Evolutionary conservation across 2,888 invertebrate species (phyloP).

Genomic region (Apamea monoglypha): DNA sequence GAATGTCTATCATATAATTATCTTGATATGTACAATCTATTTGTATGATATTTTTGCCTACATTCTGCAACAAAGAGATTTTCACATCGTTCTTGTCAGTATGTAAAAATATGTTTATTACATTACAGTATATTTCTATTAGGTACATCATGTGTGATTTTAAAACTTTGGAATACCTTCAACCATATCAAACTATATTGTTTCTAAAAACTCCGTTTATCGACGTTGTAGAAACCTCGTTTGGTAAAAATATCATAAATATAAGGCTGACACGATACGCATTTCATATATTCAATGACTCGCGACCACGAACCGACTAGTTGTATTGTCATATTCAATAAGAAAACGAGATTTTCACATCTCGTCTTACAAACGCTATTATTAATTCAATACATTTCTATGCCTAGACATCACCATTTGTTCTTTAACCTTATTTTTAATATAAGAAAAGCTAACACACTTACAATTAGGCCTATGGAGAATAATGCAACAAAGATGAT

Average conservation of each 20-base stretch:
- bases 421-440: slow-evolving; percentile 92
- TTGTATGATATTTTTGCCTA: slow-evolving; percentile 9
- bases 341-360: slow-evolving; percentile 30
- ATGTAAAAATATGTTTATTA: not conserved
- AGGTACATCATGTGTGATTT: slow-evolving; percentile 39
- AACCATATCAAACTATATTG: slow-evolving; percentile 1
- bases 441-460: slow-evolving; percentile 92
- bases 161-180: slow-evolving; percentile 30
- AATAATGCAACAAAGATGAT: slow-evolving; percentile 92
- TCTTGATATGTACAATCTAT: slow-evolving; percentile 29
- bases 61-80: not conserved
- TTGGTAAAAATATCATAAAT: slow-evolving; percentile 37
- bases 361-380: slow-evolving; percentile 22
- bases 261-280: slow-evolving; percentile 25
- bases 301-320: slow-evolving; percentile 41
- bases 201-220: slow-evolving; percentile 13
- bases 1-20: slow-evolving; percentile 49
- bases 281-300: slow-evolving; percentile 16
- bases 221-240: not conserved
- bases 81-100: slow-evolving; percentile 18
- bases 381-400: slow-evolving; percentile 28
- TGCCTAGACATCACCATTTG: slow-evolving; percentile 80
- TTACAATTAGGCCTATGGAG: slow-evolving; percentile 91
- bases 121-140: slow-evolving; percentile 11
- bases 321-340: slow-evolving; percentile 48